These are phyloP conservation scores for Sylvilagus floridanus DNA, from an alignment of 2,797 vertebrate species.

Conservation along the genomic window DNA sequence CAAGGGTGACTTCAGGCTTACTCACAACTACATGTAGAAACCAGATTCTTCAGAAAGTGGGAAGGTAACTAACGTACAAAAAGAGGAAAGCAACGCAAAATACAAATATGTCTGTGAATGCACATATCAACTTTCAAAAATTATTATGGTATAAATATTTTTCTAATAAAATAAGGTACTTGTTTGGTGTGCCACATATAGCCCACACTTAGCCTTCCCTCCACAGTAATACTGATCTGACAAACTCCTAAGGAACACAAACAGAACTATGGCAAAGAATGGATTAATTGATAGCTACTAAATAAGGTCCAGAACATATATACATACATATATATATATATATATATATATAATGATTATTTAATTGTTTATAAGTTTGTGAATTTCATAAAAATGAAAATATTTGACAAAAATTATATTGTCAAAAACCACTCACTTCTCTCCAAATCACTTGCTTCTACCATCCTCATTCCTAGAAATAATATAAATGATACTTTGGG, in stretches of 20 bases:
- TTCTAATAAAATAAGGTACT: not conserved
- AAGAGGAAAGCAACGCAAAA: not conserved
- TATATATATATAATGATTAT: not conserved
- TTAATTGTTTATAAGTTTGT: not conserved
- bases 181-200: not conserved
- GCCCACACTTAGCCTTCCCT: not conserved
- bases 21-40: not conserved
- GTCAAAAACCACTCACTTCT: not conserved
- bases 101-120: not conserved
- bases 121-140: not conserved
- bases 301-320: not conserved
- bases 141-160: not conserved
- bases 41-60: not conserved
- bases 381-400: not conserved
- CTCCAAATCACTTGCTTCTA: not conserved
- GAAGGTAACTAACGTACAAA: not conserved
- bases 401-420: not conserved
- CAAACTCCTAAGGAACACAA: not conserved
- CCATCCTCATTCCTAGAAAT: not conserved
- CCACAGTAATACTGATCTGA: not conserved
- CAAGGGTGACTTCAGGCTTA: slow-evolving; percentile 30
- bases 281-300: not conserved
- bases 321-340: not conserved
- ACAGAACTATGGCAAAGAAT: not conserved
- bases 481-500: not conserved